These are phyloP conservation scores for Agrochola lota DNA, from an alignment of 2,888 invertebrate species.

Conservation along the genomic window DNA sequence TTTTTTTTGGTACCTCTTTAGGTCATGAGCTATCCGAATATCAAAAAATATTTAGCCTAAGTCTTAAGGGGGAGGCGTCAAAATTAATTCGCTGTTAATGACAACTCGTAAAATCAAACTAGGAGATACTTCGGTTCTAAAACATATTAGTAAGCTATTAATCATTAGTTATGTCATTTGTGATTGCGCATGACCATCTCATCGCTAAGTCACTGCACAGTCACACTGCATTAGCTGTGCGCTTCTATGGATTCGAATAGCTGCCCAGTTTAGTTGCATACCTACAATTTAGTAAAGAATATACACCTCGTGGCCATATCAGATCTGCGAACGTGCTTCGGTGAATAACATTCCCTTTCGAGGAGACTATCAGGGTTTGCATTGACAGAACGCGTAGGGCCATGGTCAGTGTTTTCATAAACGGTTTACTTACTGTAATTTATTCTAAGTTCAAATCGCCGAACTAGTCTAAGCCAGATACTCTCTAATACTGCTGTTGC, in stretches of 20 bases:
- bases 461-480: background rate
- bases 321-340: conserved; percentile 14
- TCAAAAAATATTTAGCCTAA: too few species aligned
- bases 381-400: background rate
- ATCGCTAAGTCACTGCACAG: conserved; percentile 3
- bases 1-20: too few species aligned
- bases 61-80: too few species aligned
- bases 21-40: too few species aligned
- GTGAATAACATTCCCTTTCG: conserved; percentile 27
- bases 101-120: background rate
- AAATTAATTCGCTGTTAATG: background rate
- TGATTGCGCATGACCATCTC: conserved; percentile 4
- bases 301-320: conserved; percentile 11
- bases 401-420: conserved; percentile 9
- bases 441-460: too few species aligned
- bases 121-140: background rate
- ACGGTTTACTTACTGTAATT: background rate
- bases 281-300: background rate
- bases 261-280: conserved; percentile 1
- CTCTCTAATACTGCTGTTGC: background rate
- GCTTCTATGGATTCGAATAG: background rate
- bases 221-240: conserved; percentile 2
- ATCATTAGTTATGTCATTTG: conserved; percentile 17
- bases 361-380: background rate
- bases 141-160: conserved; percentile 7